These are phyloP conservation scores for Muscicapa comitata DNA, from an alignment of 2,797 vertebrate species.

Conservation along the genomic window DNA sequence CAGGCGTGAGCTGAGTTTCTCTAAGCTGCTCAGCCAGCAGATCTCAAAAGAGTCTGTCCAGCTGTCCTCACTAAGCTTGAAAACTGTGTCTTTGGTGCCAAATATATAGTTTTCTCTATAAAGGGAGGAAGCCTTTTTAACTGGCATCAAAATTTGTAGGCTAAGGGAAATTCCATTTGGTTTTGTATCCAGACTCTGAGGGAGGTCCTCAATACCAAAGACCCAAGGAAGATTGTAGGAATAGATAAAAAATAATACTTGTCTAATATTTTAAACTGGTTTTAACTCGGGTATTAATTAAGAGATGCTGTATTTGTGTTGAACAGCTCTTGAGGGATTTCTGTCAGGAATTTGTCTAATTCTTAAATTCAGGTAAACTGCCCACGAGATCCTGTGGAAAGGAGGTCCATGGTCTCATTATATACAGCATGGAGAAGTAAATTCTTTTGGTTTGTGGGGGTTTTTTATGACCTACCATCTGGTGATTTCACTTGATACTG, in stretches of 20 bases:
- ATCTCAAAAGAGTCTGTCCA: background rate
- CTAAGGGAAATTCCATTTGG: background rate
- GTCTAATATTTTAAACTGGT: background rate
- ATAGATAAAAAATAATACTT: background rate
- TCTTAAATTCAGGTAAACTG: background rate
- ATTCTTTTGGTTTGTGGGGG: fast-evolving
- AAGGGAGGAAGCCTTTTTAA: background rate
- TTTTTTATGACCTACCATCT: background rate
- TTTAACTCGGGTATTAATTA: background rate
- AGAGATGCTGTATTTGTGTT: background rate
- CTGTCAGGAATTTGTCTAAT: background rate
- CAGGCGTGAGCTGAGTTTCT: background rate
- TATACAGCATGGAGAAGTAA: background rate
- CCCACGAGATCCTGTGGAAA: background rate
- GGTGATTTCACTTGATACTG: background rate
- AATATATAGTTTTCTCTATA: background rate
- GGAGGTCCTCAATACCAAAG: background rate
- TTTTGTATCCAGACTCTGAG: background rate
- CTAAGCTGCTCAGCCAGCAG: background rate
- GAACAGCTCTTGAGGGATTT: background rate
- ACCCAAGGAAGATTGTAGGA: background rate
- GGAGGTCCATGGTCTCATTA: background rate
- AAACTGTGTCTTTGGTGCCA: background rate
- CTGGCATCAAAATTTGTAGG: background rate
- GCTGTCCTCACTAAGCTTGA: background rate